Base-by-base conservation (phyloP, 2,113 vertebrate species). In the Herpailurus yagouaroundi region DNA sequence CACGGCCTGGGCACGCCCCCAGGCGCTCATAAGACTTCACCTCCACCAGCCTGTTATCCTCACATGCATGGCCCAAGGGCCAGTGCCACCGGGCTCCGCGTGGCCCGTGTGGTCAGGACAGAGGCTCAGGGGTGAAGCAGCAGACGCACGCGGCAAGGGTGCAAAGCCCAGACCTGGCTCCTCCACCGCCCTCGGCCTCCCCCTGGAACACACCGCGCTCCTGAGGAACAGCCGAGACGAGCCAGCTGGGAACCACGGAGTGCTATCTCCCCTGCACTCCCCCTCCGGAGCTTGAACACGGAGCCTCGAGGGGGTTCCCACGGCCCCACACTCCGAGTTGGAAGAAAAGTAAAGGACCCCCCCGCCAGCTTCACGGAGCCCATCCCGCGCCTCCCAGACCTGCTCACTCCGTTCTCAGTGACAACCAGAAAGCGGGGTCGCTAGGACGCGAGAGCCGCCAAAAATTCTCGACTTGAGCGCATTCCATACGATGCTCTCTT, bases 261-360 rank as follows among this genome's bases (percentile, higher is more conserved):
- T 1, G 57, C 36, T 3, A 3, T 4, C 52, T 12, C 3, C 57
- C 63, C 45, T 27, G 0, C 29, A 1, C 3, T 10, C 31, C 52
- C 76, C 29, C 33, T 33, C 25, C n/a, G 33, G 29, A 15, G 68
- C 69, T 18, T 19, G 2, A 5, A 13, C 19, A 9, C 5, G 3
- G 0, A n/a, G 66, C 18, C 27, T 25, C 36, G 1, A 0, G n/a
- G 21, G n/a, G 25, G 57, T 14, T 13, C 33, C 77, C 50, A 19
- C 0, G 0, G 13, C 66, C 57, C 0, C 74, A 9, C 11, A 0
- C 64, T 27, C 36, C 1, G 13, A 12, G 64, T 0, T 6, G 63
- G 80, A 1, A 71, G 86, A 31, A 27, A 14, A 27, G 8, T 4
- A 52, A n/a, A 63, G 74, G 48, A 0, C 19, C 4, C 7, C 0